phyloP scores from a whole-genome alignment of 92 coral and sea anemone genomes.

The Epizoanthus scotinus region DNA sequence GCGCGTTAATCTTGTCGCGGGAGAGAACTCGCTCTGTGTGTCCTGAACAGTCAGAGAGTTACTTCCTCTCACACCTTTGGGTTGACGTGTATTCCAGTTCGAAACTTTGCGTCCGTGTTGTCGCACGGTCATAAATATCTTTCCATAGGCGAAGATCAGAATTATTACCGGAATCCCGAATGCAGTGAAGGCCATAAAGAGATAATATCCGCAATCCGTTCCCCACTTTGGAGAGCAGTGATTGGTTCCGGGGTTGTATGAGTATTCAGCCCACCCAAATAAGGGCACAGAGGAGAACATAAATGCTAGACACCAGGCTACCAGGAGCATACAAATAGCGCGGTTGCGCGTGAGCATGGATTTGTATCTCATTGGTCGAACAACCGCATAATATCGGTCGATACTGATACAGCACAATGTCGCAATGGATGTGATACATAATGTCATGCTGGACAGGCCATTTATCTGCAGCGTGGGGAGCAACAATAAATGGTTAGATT shows the following conservation, averaged over 20 bases:
- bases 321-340: slow-evolving; percentile 63
- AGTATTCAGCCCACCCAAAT: slow-evolving; percentile 64
- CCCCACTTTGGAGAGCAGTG: slow-evolving; percentile 88
- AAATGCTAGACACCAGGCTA: slow-evolving; percentile 65
- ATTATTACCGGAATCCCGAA: slow-evolving; percentile 77
- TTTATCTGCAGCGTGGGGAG: slow-evolving; percentile 61
- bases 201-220: slow-evolving; percentile 71
- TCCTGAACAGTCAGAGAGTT: not conserved
- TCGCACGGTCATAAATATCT: slow-evolving; percentile 75
- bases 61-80: not conserved
- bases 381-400: slow-evolving; percentile 91
- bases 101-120: slow-evolving; percentile 71
- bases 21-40: not conserved
- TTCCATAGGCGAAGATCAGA: slow-evolving; percentile 76
- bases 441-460: slow-evolving; percentile 80
- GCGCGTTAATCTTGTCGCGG: not conserved
- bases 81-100: slow-evolving; percentile 53
- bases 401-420: slow-evolving; percentile 91
- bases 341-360: slow-evolving; percentile 65
- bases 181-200: slow-evolving; percentile 66
- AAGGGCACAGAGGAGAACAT: slow-evolving; percentile 70
- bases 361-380: slow-evolving; percentile 87
- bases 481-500: no score
- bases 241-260: slow-evolving; percentile 74
- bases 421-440: slow-evolving; percentile 75